phyloP scores from a whole-genome alignment of 2,888 invertebrate species.

The Eristalis pertinax region DNA sequence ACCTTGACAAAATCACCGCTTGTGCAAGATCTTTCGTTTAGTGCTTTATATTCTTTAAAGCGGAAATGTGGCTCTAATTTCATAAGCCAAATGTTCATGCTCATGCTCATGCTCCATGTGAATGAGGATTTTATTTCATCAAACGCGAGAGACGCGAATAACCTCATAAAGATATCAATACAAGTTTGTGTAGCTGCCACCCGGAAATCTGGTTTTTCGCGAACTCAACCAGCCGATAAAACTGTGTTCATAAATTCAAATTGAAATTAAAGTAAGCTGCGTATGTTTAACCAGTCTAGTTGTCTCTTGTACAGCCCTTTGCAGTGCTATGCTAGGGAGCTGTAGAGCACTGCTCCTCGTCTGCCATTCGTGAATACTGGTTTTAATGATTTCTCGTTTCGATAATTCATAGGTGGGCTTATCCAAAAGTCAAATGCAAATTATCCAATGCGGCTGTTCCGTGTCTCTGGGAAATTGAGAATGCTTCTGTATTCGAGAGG shows the following conservation, averaged over 20 bases:
- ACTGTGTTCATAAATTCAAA: neutral
- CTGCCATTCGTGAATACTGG: neutral
- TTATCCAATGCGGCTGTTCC: neutral
- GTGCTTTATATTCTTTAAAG: neutral
- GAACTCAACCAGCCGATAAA: neutral
- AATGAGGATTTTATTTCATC: neutral
- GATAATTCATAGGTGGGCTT: neutral
- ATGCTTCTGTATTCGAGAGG: too few species aligned
- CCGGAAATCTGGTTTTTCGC: neutral
- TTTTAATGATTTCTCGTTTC: neutral
- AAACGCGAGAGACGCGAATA: neutral
- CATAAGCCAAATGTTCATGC: neutral
- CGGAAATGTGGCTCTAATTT: neutral
- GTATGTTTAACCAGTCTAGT: neutral
- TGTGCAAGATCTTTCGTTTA: neutral
- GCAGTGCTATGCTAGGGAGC: neutral
- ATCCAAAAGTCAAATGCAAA: neutral
- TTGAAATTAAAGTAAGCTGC: neutral
- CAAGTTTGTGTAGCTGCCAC: neutral
- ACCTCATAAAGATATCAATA: neutral
- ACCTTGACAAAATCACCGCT: neutral
- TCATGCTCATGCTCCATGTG: neutral
- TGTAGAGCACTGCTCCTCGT: neutral
- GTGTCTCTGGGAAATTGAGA: neutral
- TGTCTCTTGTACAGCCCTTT: neutral